Conservation (phyloP, 2,113 vertebrate species). For the Entomyzon cyanotis region DNA sequence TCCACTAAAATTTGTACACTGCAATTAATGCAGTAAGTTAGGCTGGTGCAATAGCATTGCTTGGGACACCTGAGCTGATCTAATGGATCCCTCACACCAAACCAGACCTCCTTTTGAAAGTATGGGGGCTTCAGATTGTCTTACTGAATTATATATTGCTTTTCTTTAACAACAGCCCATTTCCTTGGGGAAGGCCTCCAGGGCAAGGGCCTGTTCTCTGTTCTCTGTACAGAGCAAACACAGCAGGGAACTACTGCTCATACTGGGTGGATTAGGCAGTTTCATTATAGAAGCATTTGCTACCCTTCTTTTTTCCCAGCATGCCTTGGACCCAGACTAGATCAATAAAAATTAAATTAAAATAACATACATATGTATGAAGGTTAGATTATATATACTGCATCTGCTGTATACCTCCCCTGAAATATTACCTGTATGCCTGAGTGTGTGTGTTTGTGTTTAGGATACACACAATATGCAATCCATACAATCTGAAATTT, state of each 20-base stretch:
- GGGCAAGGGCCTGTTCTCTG: background rate
- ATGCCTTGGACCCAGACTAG: background rate
- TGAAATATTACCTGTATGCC: background rate
- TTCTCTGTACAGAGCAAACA: background rate
- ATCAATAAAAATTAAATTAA: background rate
- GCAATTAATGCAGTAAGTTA: background rate
- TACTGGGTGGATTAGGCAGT: background rate
- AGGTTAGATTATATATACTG: background rate
- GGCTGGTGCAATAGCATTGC: background rate
- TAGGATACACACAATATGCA: background rate
- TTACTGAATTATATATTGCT: background rate
- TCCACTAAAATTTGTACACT: background rate
- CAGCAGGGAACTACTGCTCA: background rate
- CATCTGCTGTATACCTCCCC: background rate
- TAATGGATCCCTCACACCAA: background rate
- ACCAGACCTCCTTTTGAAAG: background rate
- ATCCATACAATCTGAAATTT: background rate
- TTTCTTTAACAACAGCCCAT: background rate
- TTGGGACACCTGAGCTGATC: background rate
- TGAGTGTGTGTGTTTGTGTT: background rate
- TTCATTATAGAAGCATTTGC: background rate
- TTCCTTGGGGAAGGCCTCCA: background rate
- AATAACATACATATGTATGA: background rate
- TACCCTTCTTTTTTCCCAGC: background rate
- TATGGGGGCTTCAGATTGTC: background rate